phyloP scores from a whole-genome alignment of 2,888 invertebrate species.

The Dryococelus australis region DNA sequence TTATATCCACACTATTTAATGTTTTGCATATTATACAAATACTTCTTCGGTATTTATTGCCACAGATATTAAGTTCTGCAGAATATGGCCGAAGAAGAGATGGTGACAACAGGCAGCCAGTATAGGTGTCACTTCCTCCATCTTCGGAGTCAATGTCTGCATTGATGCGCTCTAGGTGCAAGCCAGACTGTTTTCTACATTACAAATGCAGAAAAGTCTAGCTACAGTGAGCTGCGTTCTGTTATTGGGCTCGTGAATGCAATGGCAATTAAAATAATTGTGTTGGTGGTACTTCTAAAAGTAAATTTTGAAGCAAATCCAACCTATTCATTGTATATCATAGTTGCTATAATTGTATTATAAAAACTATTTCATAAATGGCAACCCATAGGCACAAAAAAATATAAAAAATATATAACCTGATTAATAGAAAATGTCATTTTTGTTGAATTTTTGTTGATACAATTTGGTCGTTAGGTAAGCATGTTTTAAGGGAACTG shows the following conservation, averaged over 20 bases:
- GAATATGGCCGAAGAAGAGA: conserved; percentile 7
- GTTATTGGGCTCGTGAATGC: not conserved
- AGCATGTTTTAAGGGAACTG: too few species aligned
- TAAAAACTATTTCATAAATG: too few species aligned
- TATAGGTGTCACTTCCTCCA: not conserved
- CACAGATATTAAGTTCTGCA: not conserved
- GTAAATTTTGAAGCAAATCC: too few species aligned
- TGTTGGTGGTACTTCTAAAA: too few species aligned
- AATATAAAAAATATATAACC: too few species aligned
- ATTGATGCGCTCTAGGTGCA: not conserved
- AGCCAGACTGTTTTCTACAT: not conserved
- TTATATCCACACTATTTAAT: not conserved
- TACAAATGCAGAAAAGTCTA: not conserved
- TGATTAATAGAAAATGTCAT: too few species aligned
- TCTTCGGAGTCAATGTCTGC: conserved; percentile 3
- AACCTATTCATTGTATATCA: too few species aligned
- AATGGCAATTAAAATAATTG: not conserved
- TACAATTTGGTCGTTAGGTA: too few species aligned
- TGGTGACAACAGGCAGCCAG: not conserved
- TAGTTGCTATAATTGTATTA: too few species aligned
- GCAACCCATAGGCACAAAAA: too few species aligned
- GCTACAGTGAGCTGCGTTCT: not conserved
- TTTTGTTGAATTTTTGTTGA: too few species aligned
- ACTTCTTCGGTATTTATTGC: not conserved
- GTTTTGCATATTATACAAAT: not conserved